A percentile compares a stretch with the other conserved stretches of the same genome.
Evolutionary conservation across 2,113 vertebrate genomes (phyloP).

Genomic region (Todiramphus saurophagus): DNA sequence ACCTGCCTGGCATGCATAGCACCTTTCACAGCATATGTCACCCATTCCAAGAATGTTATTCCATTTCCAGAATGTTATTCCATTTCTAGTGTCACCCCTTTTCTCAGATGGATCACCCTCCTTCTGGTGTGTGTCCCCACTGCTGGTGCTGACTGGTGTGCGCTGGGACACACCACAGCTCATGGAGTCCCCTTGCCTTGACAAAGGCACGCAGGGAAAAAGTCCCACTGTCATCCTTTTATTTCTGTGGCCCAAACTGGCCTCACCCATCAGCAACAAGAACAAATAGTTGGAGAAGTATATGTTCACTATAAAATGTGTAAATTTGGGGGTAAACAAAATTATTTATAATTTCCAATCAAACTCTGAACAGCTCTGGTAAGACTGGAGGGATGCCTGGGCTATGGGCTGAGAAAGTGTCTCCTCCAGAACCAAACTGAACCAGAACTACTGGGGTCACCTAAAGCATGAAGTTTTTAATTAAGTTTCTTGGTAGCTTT

Average conservation of each 20-base stretch:
- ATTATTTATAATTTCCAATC: not conserved
- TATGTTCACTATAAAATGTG: not conserved
- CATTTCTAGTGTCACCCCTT: not conserved
- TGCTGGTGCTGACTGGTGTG: not conserved
- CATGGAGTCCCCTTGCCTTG: not conserved
- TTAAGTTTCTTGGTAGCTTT: not conserved
- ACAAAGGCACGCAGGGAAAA: not conserved
- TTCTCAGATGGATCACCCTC: not conserved
- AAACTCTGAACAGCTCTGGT: not conserved
- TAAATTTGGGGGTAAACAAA: not conserved
- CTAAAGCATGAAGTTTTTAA: not conserved
- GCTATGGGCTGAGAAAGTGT: not conserved
- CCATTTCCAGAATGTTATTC: not conserved
- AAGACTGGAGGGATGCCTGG: not conserved
- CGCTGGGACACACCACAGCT: fast-evolving
- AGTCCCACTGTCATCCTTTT: fast-evolving
- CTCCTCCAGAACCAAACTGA: not conserved
- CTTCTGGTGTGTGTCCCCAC: not conserved
- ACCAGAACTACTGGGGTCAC: not conserved
- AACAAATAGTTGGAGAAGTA: not conserved
- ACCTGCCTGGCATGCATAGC: not conserved
- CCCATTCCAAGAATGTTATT: not conserved
- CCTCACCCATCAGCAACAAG: not conserved
- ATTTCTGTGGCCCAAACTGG: not conserved
- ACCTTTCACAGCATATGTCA: not conserved